These are phyloP conservation scores for Glyptemys insculpta DNA, from an alignment of 2,797 vertebrate species.

Conservation along the genomic window DNA sequence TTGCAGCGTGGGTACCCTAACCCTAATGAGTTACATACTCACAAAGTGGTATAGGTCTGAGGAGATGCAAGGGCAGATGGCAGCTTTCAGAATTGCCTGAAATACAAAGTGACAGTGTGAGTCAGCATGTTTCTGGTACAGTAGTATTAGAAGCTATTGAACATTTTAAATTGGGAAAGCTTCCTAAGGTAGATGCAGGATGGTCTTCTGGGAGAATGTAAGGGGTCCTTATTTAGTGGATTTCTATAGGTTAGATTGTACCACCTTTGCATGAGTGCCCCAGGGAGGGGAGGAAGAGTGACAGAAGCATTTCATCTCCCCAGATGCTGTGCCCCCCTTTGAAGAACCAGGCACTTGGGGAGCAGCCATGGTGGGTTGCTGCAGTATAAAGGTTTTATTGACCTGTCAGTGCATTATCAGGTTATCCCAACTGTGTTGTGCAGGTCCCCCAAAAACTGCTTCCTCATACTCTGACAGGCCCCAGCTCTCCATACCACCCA, in stretches of 20 bases:
- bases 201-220: not conserved
- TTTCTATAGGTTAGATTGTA: not conserved
- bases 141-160: not conserved
- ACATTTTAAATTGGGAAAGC: not conserved
- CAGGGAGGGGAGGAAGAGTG: not conserved
- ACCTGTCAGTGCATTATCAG: not conserved
- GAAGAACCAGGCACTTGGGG: not conserved
- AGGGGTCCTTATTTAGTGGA: not conserved
- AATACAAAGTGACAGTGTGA: not conserved
- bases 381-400: accelerated
- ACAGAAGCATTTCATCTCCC: not conserved
- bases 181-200: not conserved
- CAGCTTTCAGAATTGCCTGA: not conserved
- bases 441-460: not conserved
- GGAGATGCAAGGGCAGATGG: not conserved
- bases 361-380: not conserved
- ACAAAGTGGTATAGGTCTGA: not conserved
- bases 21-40: not conserved
- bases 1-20: not conserved
- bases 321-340: not conserved
- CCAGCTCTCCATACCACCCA: not conserved
- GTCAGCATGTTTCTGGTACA: not conserved
- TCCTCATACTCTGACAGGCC: not conserved
- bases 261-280: not conserved
- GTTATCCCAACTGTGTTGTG: not conserved